phyloP scores from a whole-genome alignment of 1,140 invertebrate species.

The Galleria mellonella region DNA sequence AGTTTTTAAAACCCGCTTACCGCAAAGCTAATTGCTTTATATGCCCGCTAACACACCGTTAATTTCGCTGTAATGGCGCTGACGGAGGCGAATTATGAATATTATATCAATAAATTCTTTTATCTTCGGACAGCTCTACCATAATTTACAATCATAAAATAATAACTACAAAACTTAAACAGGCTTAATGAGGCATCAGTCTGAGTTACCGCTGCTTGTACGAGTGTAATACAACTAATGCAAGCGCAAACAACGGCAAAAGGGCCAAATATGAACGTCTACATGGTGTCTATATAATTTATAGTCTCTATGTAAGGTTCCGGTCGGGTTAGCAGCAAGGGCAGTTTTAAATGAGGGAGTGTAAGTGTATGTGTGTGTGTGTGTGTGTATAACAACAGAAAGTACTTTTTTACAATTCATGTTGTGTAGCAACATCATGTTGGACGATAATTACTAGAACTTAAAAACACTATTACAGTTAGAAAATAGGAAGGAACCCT shows the following conservation, averaged over 20 bases:
- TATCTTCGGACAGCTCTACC: slow-evolving; percentile 35
- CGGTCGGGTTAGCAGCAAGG: slow-evolving; percentile 26
- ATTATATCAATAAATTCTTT: slow-evolving; percentile 42
- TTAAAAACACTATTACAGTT: neutral
- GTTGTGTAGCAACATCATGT: too few species aligned
- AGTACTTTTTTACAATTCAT: too few species aligned
- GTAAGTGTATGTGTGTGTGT: slow-evolving; percentile 7
- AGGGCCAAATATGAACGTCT: slow-evolving; percentile 18
- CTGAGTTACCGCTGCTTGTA: slow-evolving; percentile 35
- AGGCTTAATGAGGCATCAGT: slow-evolving; percentile 48
- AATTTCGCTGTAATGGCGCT: slow-evolving; percentile 36
- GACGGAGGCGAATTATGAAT: slow-evolving; percentile 43
- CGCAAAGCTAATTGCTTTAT: slow-evolving; percentile 26
- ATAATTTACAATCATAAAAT: slow-evolving; percentile 53
- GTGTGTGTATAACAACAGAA: neutral
- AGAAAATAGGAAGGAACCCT: slow-evolving; percentile 8
- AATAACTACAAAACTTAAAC: slow-evolving; percentile 50
- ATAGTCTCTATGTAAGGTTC: slow-evolving; percentile 33
- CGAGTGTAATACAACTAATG: slow-evolving; percentile 19
- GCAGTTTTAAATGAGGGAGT: slow-evolving; percentile 19
- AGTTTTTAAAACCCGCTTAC: slow-evolving; percentile 13
- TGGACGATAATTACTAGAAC: too few species aligned
- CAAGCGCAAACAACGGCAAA: slow-evolving; percentile 19
- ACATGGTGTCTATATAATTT: slow-evolving; percentile 20
- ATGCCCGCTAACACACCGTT: slow-evolving; percentile 28